Percentiles rank a stretch among this genome's conserved stretches.
These are phyloP conservation scores for Caretta caretta DNA, from an alignment of 2,113 vertebrate species.

Conservation along the genomic window DNA sequence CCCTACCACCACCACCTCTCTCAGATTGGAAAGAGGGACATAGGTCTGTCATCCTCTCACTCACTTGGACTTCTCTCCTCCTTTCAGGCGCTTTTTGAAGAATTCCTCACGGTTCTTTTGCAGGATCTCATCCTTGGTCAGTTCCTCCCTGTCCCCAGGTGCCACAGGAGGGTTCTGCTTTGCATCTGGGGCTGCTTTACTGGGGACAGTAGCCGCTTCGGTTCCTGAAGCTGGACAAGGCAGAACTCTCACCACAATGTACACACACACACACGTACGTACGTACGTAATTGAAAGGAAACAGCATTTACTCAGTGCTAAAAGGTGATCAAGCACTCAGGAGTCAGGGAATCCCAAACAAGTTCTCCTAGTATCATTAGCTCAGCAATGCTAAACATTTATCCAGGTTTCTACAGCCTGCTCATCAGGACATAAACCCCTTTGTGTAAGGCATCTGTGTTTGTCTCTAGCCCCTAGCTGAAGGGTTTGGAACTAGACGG, in stretches of 20 bases:
- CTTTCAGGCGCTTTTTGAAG: constrained; percentile 86
- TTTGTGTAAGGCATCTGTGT: neutral
- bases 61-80: constrained; percentile 85
- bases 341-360: neutral
- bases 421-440: neutral
- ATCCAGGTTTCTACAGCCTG: neutral
- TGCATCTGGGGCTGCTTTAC: constrained; percentile 70
- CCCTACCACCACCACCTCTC: too few species aligned
- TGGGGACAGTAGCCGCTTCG: constrained; percentile 72
- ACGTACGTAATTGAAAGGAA: neutral
- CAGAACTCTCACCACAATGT: neutral
- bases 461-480: neutral
- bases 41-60: neutral
- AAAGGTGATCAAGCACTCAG: neutral
- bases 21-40: neutral
- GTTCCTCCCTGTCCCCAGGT: constrained; percentile 80
- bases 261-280: neutral
- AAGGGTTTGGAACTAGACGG: neutral
- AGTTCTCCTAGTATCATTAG: neutral
- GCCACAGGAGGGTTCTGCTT: constrained; percentile 42
- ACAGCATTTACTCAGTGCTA: neutral
- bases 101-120: constrained; percentile 91
- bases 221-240: constrained; percentile 63
- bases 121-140: constrained; percentile 89
- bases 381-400: neutral